Evolutionary conservation across 2,888 invertebrate genomes (phyloP), one percentile per base, ranked within the genome.

Genomic region (Dermolepida albohirtum): DNA sequence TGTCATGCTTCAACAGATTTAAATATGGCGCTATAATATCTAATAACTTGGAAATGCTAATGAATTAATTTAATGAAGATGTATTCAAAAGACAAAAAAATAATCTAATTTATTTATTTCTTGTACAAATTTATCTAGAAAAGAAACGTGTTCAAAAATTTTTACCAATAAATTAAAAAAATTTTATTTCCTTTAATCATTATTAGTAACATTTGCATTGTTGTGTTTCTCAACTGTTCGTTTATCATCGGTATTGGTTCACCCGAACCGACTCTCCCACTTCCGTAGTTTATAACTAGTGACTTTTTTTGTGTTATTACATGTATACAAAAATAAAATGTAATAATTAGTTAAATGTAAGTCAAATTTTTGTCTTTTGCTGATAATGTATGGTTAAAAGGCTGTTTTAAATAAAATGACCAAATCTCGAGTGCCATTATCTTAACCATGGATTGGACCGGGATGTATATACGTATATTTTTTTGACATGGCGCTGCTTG

Each of bases 321-420:
- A 85, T 85, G 84, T 85, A 85, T 83, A 84, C 84, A 82, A 83
- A 82, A 81, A 79, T 82, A 82, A 80, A 79, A 80, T 81, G 82
- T 83, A 81, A 81, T 79, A 79, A 77, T 76, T 76, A 74, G 74
- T 77, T 75, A 75, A 75, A 74, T 75, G 78, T 78, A 76, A 79
- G 77, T 77, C 75, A 51, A 49, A 65, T 40, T 66, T 49, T 65
- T 69, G 27, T 41, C 50, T 63, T 64, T 66, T 66, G 44, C 65
- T 34, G 43, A 66, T 39, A 14, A 59, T 59, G 49, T 59, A 41
- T 40, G 27, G 44, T 40, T 59, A 59, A 44, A 59, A 59, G 43
- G 11, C 17, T 29, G 39, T 40, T 22, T 47, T 22, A 50, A 22
- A 59, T 8, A 29, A 59, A 34, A 17, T 44, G 59, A 17, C 11